A percentile compares a stretch with the other conserved stretches of the same genome.
These are phyloP conservation scores for Araneus ventricosus DNA, from an alignment of 1,140 invertebrate genomes.

Conservation along the genomic window DNA sequence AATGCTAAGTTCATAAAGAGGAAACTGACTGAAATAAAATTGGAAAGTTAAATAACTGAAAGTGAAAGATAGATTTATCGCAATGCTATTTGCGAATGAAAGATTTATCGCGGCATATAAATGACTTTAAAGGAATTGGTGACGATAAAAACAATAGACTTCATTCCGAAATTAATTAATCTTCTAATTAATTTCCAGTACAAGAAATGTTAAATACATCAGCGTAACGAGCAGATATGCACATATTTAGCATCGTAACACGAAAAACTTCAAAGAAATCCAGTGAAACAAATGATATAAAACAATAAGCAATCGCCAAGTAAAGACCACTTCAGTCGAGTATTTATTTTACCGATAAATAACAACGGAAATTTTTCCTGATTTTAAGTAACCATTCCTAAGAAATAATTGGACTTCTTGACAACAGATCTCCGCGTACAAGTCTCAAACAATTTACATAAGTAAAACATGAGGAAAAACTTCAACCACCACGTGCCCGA, in stretches of 20 bases:
- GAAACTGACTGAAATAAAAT: too few species aligned
- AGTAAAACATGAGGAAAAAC: slow-evolving; percentile 7
- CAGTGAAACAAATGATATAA: neutral
- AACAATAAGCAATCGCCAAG: neutral
- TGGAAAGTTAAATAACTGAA: too few species aligned
- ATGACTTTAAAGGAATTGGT: too few species aligned
- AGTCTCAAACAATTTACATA: neutral
- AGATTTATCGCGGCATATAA: too few species aligned
- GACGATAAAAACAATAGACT: too few species aligned
- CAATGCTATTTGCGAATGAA: too few species aligned
- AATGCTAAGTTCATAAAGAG: too few species aligned
- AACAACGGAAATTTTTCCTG: neutral
- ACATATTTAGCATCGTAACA: neutral
- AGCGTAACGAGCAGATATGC: too few species aligned
- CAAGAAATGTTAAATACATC: too few species aligned
- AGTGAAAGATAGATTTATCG: too few species aligned
- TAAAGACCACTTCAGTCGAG: neutral
- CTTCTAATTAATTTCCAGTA: too few species aligned
- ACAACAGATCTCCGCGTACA: neutral
- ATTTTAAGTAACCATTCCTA: neutral
- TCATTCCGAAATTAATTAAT: too few species aligned
- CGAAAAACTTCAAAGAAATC: neutral
- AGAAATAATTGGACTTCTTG: slow-evolving; percentile 9
- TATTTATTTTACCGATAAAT: neutral
- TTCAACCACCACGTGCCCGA: neutral